Evolutionary conservation across 2,888 invertebrate species (phyloP), one percentile per base, ranked within the genome.

Genomic region (Pterostichus madidus): DNA sequence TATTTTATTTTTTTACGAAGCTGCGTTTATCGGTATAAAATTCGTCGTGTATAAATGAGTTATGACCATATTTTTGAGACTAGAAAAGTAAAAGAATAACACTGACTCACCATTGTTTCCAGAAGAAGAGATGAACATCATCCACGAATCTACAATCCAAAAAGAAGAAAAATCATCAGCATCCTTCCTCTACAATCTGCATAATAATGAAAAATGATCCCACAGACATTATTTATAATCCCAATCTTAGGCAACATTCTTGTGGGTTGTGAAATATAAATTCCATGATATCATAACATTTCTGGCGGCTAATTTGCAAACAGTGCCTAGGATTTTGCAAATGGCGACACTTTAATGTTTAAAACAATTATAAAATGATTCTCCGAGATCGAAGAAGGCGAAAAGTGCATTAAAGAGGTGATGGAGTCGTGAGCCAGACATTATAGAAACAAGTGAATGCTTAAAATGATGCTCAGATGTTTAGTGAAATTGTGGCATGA

Each of bases 301-400:
- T 80, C 49, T 64, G 52, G 15, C 24, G 35, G 31, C 80, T 52
- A 31, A 68, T 80, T 80, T 80, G 68, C 80, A 80, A 46, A 80
- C 35, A 44, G 61, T 78, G 49, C 24, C n/a, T 24, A n/a, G 15
- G 11, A 46, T 79, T 61, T 79, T 79, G 15, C 31, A 35, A 46
- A 68, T 49, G n/a, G 80, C 68, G 64, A 80, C 80, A 80, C 24
- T 68, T 68, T 80, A 80, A 80, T 80, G 80, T 64, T 46, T 31
- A 35, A 77, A 59, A 59, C 56, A 68, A 52, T 49, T 80, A 80
- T 64, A 80, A 80, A 64, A 46, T 68, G 68, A 76, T 76, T 56
- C 35, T 35, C 35, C 35, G 6, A 35, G 35, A 35, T 35, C 46
- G 35, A n/a, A 53, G 32, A 32, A 24, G 76, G 35, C 32, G n/a